Evolutionary conservation across 2,797 vertebrate genomes (phyloP).

Genomic region (Phataginus tetradactyla): DNA sequence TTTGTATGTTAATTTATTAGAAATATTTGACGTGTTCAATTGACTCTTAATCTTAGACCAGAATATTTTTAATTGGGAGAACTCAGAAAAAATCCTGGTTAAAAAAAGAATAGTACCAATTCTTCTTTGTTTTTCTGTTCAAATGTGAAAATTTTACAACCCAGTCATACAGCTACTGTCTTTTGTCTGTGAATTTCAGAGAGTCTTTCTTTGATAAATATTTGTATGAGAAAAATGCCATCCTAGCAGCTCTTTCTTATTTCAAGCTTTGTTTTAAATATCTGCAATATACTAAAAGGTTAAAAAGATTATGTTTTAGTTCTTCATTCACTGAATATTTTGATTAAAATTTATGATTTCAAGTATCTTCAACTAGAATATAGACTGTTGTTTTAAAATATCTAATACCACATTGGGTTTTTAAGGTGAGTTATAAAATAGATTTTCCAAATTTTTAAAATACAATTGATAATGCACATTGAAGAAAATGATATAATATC

Average conservation of each 20-base stretch:
- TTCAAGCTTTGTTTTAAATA: background rate
- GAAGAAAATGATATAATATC: background rate
- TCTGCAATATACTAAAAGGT: background rate
- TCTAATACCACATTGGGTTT: background rate
- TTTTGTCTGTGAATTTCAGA: background rate
- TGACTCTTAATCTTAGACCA: background rate
- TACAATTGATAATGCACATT: background rate
- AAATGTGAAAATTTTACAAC: background rate
- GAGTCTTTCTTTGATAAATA: background rate
- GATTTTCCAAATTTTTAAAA: constrained; percentile 4
- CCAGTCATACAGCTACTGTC: background rate
- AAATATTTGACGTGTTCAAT: background rate
- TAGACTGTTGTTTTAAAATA: background rate
- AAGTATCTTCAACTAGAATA: background rate
- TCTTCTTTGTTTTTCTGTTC: background rate
- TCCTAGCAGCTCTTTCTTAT: background rate
- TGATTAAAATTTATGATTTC: background rate
- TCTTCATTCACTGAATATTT: background rate
- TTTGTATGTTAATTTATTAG: background rate
- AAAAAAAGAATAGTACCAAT: background rate
- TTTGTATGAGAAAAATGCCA: background rate
- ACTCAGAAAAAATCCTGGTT: background rate
- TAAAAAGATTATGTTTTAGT: background rate
- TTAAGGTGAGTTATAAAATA: background rate
- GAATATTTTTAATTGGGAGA: background rate